Base-by-base conservation (phyloP, 2,797 vertebrate genomes). In the Capromys pilorides region DNA sequence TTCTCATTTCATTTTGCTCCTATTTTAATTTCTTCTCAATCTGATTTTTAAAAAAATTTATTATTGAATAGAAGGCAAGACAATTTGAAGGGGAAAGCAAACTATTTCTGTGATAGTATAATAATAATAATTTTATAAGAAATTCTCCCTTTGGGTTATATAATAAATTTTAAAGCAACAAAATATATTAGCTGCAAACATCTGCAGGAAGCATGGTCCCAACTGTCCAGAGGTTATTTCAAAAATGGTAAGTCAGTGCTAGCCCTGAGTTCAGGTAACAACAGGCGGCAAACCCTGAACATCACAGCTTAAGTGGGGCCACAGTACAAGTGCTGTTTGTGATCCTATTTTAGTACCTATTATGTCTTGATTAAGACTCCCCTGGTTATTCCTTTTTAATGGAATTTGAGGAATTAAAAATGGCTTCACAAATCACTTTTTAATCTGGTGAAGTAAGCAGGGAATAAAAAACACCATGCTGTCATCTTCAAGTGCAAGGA, bases 351-450 rank as follows among this genome's bases (percentile, higher is more conserved):
- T 49, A 96, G 82, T 51, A 79, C 78, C 94, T 88, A n/a, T 24
- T 97, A 95, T 75, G 12, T 97, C 98, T 97, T 97, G 69, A 97
- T 97, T 94, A 96, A 96, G 92, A 88, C 61, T 97, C 96, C 94
- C 88, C 82, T 86, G 80, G 95, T 94, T 86, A 67, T 28, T 93
- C 83, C 54, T 36, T 95, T 97, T 97, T 97, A 97, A 97, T 95
- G 90, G 95, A 96, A 97, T 95, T 93, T 96, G 95, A 98, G 94
- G 92, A 96, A 98, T 97, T 98, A 96, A 96, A 97, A 97, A 97
- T 96, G 95, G 95, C 94, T 97, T 97, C 93, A 96, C 94, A 98
- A 97, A 98, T 96, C 91, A 97, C 77, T 97, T 97, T 94, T 97
- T 97, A 97, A 96, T 98, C 97, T 95, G 92, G 96, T 88, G 64